phyloP scores from a whole-genome alignment of 2,888 invertebrate genomes.

The Mesodorylaimus sp. region DNA sequence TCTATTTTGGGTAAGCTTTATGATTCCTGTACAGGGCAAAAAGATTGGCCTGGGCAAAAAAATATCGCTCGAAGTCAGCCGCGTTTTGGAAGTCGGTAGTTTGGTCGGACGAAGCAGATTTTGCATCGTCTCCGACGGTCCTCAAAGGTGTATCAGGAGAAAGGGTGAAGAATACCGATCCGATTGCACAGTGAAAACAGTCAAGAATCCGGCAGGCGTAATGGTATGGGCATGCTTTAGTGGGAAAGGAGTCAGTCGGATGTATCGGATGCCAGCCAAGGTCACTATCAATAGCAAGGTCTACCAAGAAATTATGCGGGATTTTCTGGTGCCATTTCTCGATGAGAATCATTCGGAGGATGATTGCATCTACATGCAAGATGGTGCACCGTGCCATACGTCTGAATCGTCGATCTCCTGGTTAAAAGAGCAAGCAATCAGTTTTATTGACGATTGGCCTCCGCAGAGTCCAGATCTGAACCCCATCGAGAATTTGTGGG shows the following conservation, averaged over 20 bases:
- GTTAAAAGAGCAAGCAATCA: background rate
- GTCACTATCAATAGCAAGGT: background rate
- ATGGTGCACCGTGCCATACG: background rate
- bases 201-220: background rate
- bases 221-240: background rate
- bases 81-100: background rate
- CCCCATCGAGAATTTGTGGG: background rate
- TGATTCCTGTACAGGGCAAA: too few relatives aligned
- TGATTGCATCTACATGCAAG: background rate
- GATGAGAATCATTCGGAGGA: background rate
- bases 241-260: background rate
- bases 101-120: background rate
- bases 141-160: background rate
- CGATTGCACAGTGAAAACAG: background rate
- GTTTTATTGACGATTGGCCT: background rate
- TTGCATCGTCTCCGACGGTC: background rate
- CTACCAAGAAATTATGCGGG: background rate
- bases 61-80: background rate
- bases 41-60: background rate
- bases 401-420: background rate
- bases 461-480: background rate
- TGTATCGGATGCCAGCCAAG: background rate
- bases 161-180: background rate
- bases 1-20: too few relatives aligned
- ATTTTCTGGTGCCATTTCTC: background rate